phyloP scores from a whole-genome alignment of 2,797 vertebrate species.

The Lagorchestes hirsutus region DNA sequence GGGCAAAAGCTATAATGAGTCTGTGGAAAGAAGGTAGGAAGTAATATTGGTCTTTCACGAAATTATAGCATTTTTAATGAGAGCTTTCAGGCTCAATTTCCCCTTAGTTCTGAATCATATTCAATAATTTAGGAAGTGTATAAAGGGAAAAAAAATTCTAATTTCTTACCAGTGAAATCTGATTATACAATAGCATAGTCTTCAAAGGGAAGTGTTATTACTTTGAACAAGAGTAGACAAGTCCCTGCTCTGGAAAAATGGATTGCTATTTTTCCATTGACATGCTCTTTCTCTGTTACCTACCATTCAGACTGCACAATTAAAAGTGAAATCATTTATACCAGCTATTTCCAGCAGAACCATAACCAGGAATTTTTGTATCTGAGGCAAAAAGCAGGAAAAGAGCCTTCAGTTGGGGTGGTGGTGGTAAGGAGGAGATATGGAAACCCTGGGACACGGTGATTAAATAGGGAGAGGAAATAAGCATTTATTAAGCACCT shows the following conservation, averaged over 20 bases:
- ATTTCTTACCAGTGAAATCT: constrained; percentile 27
- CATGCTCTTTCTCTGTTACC: not conserved
- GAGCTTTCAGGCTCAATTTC: not conserved
- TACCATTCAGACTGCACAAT: constrained; percentile 16
- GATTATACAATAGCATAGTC: constrained; percentile 11
- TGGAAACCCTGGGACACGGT: not conserved
- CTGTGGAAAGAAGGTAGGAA: not conserved
- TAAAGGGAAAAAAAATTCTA: constrained; percentile 4
- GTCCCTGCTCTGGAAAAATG: not conserved
- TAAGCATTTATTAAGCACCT: not conserved
- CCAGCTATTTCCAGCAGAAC: not conserved
- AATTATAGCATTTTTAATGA: constrained; percentile 31
- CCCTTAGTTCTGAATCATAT: constrained; percentile 19
- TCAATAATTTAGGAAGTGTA: constrained; percentile 34
- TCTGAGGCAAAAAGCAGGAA: not conserved
- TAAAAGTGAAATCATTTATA: constrained; percentile 26
- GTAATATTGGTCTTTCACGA: constrained; percentile 42
- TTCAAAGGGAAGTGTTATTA: constrained; percentile 28
- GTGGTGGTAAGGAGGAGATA: not conserved
- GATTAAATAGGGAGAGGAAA: not conserved
- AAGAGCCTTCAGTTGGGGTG: not conserved
- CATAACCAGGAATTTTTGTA: not conserved
- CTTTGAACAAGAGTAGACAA: constrained; percentile 5
- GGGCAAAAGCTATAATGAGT: constrained; percentile 18
- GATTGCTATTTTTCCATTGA: not conserved